phyloP scores from a whole-genome alignment of 2,797 vertebrate species.

The Alauda arvensis region DNA sequence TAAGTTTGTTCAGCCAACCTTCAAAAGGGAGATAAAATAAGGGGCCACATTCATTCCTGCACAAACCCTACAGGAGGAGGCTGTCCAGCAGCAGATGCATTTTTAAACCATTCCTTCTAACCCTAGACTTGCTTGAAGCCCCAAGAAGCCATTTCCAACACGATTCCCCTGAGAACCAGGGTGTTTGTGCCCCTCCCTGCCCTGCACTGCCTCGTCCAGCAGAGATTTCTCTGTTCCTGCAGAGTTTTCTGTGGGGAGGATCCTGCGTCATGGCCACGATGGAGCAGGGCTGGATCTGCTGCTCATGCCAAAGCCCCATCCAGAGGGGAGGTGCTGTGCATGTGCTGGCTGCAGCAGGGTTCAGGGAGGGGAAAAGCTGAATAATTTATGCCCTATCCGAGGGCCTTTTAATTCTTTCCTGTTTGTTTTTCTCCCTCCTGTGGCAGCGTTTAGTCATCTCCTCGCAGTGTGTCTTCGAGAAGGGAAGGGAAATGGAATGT shows the following conservation, averaged over 20 bases:
- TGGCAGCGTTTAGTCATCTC: conserved; percentile 64
- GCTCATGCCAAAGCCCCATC: conserved; percentile 5
- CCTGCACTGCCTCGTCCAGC: not conserved
- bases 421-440: conserved; percentile 66
- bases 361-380: conserved; percentile 42
- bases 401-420: conserved; percentile 50
- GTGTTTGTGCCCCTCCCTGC: not conserved
- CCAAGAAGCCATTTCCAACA: not conserved
- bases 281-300: not conserved
- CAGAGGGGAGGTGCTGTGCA: conserved; percentile 41
- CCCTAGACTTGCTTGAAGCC: not conserved
- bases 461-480: not conserved
- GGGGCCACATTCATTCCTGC: not conserved
- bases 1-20: not conserved
- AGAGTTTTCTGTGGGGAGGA: conserved; percentile 34
- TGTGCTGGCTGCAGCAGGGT: conserved; percentile 30
- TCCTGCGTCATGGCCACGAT: not conserved
- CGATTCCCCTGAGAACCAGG: not conserved
- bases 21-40: not conserved
- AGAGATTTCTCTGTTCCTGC: conserved; percentile 4
- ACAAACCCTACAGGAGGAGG: not conserved
- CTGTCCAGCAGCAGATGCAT: not conserved
- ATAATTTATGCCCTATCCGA: conserved; percentile 41
- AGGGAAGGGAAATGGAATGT: not conserved
- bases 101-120: not conserved